Evolutionary conservation across 2,113 vertebrate genomes (phyloP).

Genomic region (Madoqua kirkii): DNA sequence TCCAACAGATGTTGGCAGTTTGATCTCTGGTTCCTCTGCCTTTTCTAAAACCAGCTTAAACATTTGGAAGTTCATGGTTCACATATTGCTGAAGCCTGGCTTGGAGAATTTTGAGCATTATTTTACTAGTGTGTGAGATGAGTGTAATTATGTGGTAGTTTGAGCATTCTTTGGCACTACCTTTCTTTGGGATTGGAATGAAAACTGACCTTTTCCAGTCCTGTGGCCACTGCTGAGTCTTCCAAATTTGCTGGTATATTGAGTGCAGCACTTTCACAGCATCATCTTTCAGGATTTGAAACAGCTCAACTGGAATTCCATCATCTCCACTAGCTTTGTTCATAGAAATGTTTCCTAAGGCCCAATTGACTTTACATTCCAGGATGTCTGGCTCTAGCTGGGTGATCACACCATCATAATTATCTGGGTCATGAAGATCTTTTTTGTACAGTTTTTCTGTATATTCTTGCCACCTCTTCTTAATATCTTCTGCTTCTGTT

Average conservation of each 20-base stretch:
- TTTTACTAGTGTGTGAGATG: neutral
- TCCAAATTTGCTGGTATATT: no score
- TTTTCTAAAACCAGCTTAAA: neutral
- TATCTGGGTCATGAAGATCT: neutral
- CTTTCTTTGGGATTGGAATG: no score
- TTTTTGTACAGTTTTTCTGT: neutral
- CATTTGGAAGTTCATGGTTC: neutral
- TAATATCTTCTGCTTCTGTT: neutral
- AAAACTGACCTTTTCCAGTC: no score
- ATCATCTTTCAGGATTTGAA: no score
- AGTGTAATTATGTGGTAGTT: neutral
- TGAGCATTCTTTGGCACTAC: neutral
- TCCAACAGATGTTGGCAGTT: neutral
- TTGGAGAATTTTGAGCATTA: neutral
- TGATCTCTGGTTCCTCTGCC: neutral
- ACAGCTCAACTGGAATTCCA: no score
- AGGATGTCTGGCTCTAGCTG: neutral
- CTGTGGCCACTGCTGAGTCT: no score
- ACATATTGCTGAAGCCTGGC: neutral
- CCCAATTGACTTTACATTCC: rapidly evolving
- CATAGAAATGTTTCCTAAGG: neutral
- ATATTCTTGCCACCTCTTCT: neutral
- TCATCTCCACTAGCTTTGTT: no score
- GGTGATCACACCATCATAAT: neutral
- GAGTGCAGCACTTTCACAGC: no score